These are phyloP conservation scores for Scaptomyza polygonia DNA, from an alignment of 2,888 invertebrate species.

Conservation along the genomic window DNA sequence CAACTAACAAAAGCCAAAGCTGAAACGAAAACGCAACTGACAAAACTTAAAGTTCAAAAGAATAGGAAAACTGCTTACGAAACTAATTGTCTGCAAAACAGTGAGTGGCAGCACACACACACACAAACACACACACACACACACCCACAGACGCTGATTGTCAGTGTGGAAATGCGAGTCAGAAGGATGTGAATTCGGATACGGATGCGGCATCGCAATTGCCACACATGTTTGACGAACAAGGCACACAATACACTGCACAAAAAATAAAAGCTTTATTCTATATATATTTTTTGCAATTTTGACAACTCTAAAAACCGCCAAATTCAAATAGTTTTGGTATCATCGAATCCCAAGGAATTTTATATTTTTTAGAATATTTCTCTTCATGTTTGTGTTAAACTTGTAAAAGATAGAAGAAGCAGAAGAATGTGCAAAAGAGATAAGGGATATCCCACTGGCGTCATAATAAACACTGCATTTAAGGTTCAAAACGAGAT, in stretches of 20 bases:
- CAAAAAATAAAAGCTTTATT: too few species aligned
- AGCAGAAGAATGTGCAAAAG: background rate
- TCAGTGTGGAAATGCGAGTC: conserved; percentile 18
- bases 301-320: background rate
- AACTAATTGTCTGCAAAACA: conserved; percentile 70
- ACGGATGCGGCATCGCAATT: conserved; percentile 11
- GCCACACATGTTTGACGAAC: conserved; percentile 15
- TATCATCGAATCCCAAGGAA: background rate
- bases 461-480: too few species aligned
- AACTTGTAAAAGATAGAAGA: background rate
- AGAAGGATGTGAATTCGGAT: conserved; percentile 14
- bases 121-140: conserved; percentile 5
- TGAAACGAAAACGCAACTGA: conserved; percentile 44
- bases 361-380: background rate
- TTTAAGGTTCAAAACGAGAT: too few species aligned
- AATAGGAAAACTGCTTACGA: conserved; percentile 58
- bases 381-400: conserved; percentile 3
- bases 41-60: conserved; percentile 54
- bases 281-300: too few species aligned
- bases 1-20: conserved; percentile 11
- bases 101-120: conserved; percentile 24
- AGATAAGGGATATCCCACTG: too few species aligned
- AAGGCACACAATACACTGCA: conserved; percentile 21
- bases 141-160: background rate
- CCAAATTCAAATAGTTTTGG: background rate